Base-by-base conservation (phyloP, 2,888 invertebrate genomes). In the Atethmia centrago region DNA sequence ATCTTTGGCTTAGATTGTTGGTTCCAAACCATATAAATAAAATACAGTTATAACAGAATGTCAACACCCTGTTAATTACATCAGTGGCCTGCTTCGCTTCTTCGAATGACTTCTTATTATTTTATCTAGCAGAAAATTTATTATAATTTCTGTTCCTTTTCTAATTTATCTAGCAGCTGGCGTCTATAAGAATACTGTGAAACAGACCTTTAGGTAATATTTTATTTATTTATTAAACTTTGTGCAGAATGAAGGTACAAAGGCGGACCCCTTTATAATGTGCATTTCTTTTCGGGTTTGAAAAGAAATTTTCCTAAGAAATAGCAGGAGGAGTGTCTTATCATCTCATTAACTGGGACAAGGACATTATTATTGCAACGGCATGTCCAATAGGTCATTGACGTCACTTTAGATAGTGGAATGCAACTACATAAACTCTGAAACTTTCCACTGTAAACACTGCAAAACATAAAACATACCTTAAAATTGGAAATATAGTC, bases 331-430 rank as follows among this genome's bases (percentile, higher is more conserved):
- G 8, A 45, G 10, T 28, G 25, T 61, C 21, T 77, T 84, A 78
- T 79, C 79, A 58, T 40, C 25, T 45, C 67, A 3, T 69, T 74
- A 58, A 49, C 58, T 42, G 28, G 53, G 12, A 28, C 69, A 47
- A 75, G 65, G 40, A 71, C 79, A 72, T 75, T 67, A 74, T 77
- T 49, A 72, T 74, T 73, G 63, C 56, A 58, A 73, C n/a, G 64
- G 67, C 71, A 69, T 68, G 59, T 64, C 55, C 59, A 61, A 55
- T 69, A 59, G 70, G 77, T 77, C 81, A 74, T 51, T 69, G 64
- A 75, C 86, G 45, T 70, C 36, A 36, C 45, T 70, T 61, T 36
- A 65, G 80, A 84, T 84, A 80, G 80, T 58, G 31, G 5, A 56
- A 61, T 28, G n/a, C 42, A 55, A 55, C 31, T 49, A 40, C 10